Percentiles rank a stretch among this genome's conserved stretches.
These are phyloP conservation scores for Neodiprion lecontei DNA, from an alignment of 1,140 invertebrate species.

Conservation along the genomic window DNA sequence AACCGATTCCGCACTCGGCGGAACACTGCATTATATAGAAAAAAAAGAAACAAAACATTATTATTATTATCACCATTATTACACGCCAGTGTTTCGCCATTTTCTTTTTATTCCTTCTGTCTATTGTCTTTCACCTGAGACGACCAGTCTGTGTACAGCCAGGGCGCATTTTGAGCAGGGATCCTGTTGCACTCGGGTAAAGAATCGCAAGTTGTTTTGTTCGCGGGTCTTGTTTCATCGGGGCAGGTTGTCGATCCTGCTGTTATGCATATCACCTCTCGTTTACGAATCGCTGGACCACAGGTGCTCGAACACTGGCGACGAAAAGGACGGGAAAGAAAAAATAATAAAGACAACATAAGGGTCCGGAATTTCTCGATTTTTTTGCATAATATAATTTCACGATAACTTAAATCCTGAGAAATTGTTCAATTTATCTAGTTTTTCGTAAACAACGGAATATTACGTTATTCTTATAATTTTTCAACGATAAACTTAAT, in stretches of 20 bases:
- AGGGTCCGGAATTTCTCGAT: neutral
- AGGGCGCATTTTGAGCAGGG: conserved; percentile 22
- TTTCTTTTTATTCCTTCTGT: neutral
- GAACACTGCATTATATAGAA: conserved; percentile 43
- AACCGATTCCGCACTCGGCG: conserved; percentile 43
- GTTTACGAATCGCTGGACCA: conserved; percentile 44
- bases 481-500: neutral
- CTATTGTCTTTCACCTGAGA: conserved; percentile 41
- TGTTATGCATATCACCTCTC: conserved; percentile 52
- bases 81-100: conserved; percentile 19
- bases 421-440: too few species aligned
- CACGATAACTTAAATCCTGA: neutral
- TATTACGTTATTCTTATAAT: neutral
- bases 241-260: conserved; percentile 40
- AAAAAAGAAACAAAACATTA: neutral
- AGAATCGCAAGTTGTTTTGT: conserved; percentile 44
- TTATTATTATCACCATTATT: conserved; percentile 7
- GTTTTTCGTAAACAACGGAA: neutral
- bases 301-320: conserved; percentile 50
- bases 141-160: conserved; percentile 53
- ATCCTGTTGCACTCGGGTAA: conserved; percentile 19
- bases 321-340: neutral
- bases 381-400: neutral
- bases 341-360: neutral
- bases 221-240: conserved; percentile 38